These are phyloP conservation scores for Malthinus flaveolus DNA, from an alignment of 2,888 invertebrate species.

Conservation along the genomic window DNA sequence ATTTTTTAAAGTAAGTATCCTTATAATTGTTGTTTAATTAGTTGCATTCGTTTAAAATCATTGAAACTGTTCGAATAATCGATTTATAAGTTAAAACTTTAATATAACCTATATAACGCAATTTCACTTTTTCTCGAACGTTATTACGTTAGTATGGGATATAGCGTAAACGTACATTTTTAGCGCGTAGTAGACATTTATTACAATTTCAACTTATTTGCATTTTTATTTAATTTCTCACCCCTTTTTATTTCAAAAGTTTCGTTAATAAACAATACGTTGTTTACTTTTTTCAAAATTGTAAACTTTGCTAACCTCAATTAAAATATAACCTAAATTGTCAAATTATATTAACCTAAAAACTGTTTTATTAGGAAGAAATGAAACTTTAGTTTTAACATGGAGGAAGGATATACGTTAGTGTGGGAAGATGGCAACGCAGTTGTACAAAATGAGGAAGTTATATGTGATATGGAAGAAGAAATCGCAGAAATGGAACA, in stretches of 20 bases:
- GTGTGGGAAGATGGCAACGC: conserved; percentile 51
- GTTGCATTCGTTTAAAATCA: background rate
- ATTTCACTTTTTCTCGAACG: conserved; percentile 41
- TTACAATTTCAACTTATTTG: conserved; percentile 1
- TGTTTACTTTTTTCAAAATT: conserved; percentile 53
- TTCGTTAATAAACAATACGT: conserved; percentile 31
- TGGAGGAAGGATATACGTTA: conserved; percentile 51
- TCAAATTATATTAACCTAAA: conserved; percentile 50
- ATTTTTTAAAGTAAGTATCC: conserved; percentile 47
- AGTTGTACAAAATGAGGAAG: conserved; percentile 56
- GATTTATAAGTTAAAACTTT: too few relatives aligned
- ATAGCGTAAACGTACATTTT: conserved; percentile 38
- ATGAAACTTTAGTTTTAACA: conserved; percentile 27
- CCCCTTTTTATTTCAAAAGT: background rate
- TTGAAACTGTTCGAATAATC: too few relatives aligned
- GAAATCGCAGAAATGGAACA: conserved; percentile 42
- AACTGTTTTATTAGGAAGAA: conserved; percentile 21
- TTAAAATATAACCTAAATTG: conserved; percentile 55
- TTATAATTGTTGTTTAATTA: conserved; percentile 1
- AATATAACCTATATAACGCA: conserved; percentile 45
- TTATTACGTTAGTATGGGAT: conserved; percentile 43
- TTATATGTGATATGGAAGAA: conserved; percentile 59
- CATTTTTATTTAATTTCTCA: background rate
- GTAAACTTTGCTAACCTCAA: conserved; percentile 54
- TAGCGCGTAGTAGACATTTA: conserved; percentile 39